Conservation (phyloP, 2,797 vertebrate genomes). For the Cryptoprocta ferox region DNA sequence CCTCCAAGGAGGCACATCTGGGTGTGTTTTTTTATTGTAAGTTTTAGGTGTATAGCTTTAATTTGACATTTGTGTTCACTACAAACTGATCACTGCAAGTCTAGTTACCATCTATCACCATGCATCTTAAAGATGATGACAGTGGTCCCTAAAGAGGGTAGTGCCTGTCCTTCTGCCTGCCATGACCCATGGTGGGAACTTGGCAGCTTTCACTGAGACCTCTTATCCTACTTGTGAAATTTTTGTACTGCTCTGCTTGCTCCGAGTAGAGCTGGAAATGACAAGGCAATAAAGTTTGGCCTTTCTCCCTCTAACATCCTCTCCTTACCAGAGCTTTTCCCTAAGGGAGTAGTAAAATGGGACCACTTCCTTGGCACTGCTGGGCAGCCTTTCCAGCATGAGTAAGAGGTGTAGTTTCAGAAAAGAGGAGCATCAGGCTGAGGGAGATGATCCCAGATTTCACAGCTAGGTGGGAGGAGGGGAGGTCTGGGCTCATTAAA, state of each 20-base stretch:
- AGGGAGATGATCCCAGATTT: background rate
- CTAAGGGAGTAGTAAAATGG: background rate
- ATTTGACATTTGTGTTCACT: background rate
- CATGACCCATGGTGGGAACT: background rate
- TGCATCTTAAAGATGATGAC: background rate
- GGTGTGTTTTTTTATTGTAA: background rate
- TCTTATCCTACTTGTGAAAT: background rate
- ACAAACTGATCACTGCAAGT: background rate
- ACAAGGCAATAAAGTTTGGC: background rate
- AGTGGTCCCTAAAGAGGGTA: background rate
- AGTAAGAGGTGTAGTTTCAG: background rate
- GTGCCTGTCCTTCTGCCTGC: background rate
- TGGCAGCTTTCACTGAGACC: background rate
- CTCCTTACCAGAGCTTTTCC: background rate
- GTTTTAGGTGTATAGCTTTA: background rate
- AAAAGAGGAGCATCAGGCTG: background rate
- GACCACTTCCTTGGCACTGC: background rate
- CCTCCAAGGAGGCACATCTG: background rate
- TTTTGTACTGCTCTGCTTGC: background rate
- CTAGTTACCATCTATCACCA: background rate
- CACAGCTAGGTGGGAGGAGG: background rate
- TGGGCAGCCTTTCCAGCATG: background rate
- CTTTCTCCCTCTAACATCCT: background rate
- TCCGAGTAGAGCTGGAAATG: background rate
- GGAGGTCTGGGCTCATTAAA: slow-evolving; percentile 23